These are phyloP conservation scores for Entomobrya proxima DNA, from an alignment of 2,888 invertebrate species.

Conservation along the genomic window DNA sequence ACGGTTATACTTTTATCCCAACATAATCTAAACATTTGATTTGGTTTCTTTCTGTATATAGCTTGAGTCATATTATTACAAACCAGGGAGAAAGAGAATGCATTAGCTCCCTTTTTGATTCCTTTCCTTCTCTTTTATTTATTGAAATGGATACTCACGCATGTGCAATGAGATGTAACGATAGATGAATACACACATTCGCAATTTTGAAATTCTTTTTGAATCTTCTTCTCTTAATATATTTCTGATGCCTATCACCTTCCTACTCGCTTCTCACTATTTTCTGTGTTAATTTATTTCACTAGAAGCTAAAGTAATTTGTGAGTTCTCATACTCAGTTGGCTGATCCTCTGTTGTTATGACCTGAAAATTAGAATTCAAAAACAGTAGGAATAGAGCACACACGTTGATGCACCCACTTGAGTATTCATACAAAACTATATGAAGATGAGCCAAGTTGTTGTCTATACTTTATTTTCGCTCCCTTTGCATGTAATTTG, in stretches of 20 bases:
- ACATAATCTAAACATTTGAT: constrained; percentile 44
- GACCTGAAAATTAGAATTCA: constrained; percentile 62
- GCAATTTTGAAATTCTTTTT: not conserved
- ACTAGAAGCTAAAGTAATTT: constrained; percentile 27
- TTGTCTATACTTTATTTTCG: not conserved
- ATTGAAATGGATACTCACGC: constrained; percentile 44
- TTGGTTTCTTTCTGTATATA: constrained; percentile 39
- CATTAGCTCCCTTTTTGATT: constrained; percentile 27
- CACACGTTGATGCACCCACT: not conserved
- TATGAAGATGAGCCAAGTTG: not conserved
- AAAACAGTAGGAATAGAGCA: constrained; percentile 24
- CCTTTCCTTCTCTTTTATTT: constrained; percentile 32
- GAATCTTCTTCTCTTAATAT: not conserved
- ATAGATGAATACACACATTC: constrained; percentile 14
- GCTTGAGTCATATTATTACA: constrained; percentile 25
- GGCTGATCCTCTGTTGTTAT: constrained; percentile 32
- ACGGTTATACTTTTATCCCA: constrained; percentile 44
- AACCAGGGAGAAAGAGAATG: constrained; percentile 28
- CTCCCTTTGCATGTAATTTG: constrained; percentile 1
- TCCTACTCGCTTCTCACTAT: not conserved
- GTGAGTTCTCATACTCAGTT: not conserved
- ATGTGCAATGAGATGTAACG: constrained; percentile 61
- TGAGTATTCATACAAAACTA: not conserved
- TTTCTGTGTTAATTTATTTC: not conserved
- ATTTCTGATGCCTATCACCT: not conserved